Evolutionary conservation across 2,888 invertebrate species (phyloP), one percentile per base, ranked within the genome.

Genomic region (Aelia acuminata): DNA sequence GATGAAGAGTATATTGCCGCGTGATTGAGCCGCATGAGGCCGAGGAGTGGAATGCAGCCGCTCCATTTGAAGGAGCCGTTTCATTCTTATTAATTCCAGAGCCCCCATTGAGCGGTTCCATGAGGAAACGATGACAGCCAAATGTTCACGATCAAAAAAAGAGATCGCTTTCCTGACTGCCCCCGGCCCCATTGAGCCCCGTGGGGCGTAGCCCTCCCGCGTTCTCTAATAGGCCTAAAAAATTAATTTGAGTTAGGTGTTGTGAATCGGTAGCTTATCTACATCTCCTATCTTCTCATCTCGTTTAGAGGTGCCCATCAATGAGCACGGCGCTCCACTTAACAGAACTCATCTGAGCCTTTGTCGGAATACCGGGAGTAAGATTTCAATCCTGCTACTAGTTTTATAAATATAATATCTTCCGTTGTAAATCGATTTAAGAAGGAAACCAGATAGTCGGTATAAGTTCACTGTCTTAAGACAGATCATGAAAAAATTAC

Each of bases 201-300:
- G 39, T 75, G 35, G 75, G 75, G 75, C 35, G 20, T 75, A 39
- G 39, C 43, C 80, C 80, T 43, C 39, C 80, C 43, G 43, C 80
- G 80, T 43, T 20, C 22, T 80, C 80, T 39, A 43, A 80, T 39
- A 80, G 39, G n/a, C 43, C 39, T 39, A 80, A 80, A 80, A 80
- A 80, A 80, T 43, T 80, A 80, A 80, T 80, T 80, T 80, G 80
- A 43, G 80, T 43, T 80, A 80, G 80, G 80, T 80, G 80, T 80
- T 80, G 80, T 31, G 80, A 80, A 80, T 80, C 80, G 43, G 80
- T 43, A 80, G 47, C 57, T 53, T 26, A 63, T 86, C 86, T 63
- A n/a, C 1, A 11, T 86, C 31, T 11, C 22, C 22, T 47, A 57
- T 63, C 53, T 86, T 43, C 35, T n/a, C n/a, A n/a, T 39, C 39